phyloP scores from a whole-genome alignment of 2,113 vertebrate genomes.

The Eira barbara region DNA sequence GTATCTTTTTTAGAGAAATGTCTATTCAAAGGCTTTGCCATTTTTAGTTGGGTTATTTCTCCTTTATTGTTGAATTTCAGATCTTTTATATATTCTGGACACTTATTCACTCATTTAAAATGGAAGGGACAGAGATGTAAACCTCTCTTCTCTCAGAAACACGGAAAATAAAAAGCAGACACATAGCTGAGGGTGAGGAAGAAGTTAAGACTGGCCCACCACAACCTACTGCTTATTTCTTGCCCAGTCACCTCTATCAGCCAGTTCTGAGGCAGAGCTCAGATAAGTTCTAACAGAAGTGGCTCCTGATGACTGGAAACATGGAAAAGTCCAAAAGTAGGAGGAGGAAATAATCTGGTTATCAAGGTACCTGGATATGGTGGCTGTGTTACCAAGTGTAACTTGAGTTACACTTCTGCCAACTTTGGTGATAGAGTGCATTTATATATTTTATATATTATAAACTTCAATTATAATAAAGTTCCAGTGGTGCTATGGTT shows the following conservation, averaged over 20 bases:
- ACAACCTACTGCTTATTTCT: background rate
- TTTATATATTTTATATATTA: background rate
- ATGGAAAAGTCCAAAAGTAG: background rate
- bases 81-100: background rate
- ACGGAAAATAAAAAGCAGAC: background rate
- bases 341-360: background rate
- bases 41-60: conserved; percentile 2
- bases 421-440: background rate
- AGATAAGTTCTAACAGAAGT: background rate
- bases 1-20: background rate
- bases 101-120: background rate
- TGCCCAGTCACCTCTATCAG: background rate
- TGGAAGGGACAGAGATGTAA: background rate
- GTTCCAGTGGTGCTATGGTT: background rate
- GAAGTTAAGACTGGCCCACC: background rate
- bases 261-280: background rate
- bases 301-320: background rate
- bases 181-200: background rate
- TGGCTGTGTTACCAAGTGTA: background rate
- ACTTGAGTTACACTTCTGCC: background rate
- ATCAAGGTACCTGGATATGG: background rate
- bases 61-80: conserved; percentile 13
- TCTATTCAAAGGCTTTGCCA: background rate
- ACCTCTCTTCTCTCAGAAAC: background rate
- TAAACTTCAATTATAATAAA: background rate